A percentile compares a stretch with the other conserved stretches of the same genome.
Conservation (phyloP, 2,888 invertebrate species). For the Aphodius granarius region DNA sequence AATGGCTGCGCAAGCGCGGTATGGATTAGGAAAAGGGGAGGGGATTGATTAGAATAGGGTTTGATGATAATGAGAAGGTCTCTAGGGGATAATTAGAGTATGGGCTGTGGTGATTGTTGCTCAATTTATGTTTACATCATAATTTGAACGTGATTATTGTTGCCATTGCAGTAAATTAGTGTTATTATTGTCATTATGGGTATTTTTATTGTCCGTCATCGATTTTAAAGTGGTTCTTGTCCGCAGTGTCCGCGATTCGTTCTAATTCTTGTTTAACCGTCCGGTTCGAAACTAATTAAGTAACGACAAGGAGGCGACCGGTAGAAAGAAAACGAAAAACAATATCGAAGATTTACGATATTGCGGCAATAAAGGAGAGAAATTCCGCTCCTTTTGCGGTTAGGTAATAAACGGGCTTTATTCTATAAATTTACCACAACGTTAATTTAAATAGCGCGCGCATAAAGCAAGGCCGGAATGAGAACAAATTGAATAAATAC, state of each 20-base stretch:
- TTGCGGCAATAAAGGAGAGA: slow-evolving; percentile 12
- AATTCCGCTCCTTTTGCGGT: slow-evolving; percentile 31
- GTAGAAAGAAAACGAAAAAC: slow-evolving; percentile 12
- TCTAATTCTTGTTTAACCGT: slow-evolving; percentile 13
- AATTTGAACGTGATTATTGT: slow-evolving; percentile 9
- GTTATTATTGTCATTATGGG: not conserved
- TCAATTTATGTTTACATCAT: not conserved
- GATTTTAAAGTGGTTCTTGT: not conserved
- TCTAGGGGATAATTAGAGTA: not conserved
- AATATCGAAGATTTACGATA: slow-evolving; percentile 15
- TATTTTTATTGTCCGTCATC: slow-evolving; percentile 8
- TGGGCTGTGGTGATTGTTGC: not conserved
- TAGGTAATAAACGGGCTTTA: slow-evolving; percentile 30
- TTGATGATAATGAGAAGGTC: too few relatives aligned
- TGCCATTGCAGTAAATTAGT: slow-evolving; percentile 2
- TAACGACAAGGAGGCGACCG: slow-evolving; percentile 4
- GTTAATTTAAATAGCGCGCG: slow-evolving; percentile 22
- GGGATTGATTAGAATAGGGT: too few relatives aligned
- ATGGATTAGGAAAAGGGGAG: too few relatives aligned
- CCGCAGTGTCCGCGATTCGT: not conserved
- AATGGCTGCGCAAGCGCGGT: too few relatives aligned
- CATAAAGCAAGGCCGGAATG: slow-evolving; percentile 5
- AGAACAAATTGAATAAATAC: slow-evolving; percentile 2
- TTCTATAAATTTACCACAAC: slow-evolving; percentile 20
- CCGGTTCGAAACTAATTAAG: slow-evolving; percentile 10